Evolutionary conservation across 2,113 vertebrate species (phyloP).

Genomic region (Syngnathus typhle): DNA sequence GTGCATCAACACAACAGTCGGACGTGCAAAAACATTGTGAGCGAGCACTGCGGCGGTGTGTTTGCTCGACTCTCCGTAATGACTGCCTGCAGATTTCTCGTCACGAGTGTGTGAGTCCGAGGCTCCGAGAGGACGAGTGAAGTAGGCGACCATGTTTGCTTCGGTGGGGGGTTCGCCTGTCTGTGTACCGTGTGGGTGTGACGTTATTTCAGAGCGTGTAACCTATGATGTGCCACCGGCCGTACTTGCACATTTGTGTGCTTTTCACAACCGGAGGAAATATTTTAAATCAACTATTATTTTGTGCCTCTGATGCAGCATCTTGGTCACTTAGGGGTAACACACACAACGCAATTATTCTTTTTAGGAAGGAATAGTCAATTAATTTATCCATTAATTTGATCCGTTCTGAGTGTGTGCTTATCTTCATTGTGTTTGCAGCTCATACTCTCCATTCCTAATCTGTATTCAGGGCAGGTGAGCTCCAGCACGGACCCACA

Average conservation of each 20-base stretch:
- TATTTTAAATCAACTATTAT: slow-evolving; percentile 35
- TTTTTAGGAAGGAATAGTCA: slow-evolving; percentile 49
- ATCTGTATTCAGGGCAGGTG: slow-evolving; percentile 76
- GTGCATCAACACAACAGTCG: slow-evolving; percentile 16
- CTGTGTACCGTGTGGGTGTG: slow-evolving; percentile 70
- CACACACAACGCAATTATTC: slow-evolving; percentile 49
- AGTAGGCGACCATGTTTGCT: slow-evolving; percentile 66
- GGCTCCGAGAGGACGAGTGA: slow-evolving; percentile 44
- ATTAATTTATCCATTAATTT: slow-evolving; percentile 51
- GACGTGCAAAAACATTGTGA: slow-evolving; percentile 52
- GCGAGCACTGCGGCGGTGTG: slow-evolving; percentile 45
- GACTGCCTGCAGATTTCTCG: slow-evolving; percentile 65
- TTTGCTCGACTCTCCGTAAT: slow-evolving; percentile 66
- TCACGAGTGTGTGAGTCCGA: slow-evolving; percentile 51
- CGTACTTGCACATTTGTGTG: slow-evolving; percentile 34
- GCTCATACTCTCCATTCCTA: slow-evolving; percentile 44
- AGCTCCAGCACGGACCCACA: slow-evolving; percentile 62
- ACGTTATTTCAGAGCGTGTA: slow-evolving; percentile 67
- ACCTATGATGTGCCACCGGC: slow-evolving; percentile 67
- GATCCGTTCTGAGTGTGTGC: slow-evolving; percentile 48
- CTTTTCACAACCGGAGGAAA: slow-evolving; percentile 43
- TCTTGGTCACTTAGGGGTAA: slow-evolving; percentile 34
- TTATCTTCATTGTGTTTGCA: slow-evolving; percentile 61
- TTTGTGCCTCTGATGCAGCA: slow-evolving; percentile 37
- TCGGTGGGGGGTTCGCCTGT: slow-evolving; percentile 58